Conservation (phyloP, 2,888 invertebrate genomes). For the Siphonodentalium dalli region DNA sequence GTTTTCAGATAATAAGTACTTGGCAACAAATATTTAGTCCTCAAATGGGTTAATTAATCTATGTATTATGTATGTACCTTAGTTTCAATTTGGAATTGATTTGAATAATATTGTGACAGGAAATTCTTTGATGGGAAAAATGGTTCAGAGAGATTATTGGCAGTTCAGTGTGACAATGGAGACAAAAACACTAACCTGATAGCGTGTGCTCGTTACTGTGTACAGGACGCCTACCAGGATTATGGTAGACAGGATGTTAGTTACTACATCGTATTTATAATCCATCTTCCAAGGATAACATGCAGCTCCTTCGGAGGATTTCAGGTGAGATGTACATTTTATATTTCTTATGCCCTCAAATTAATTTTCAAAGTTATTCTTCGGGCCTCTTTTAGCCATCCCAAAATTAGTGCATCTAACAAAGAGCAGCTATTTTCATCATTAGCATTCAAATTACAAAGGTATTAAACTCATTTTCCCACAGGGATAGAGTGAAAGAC, state of each 20-base stretch:
- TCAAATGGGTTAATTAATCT: background rate
- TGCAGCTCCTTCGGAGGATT: conserved; percentile 54
- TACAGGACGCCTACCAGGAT: conserved; percentile 43
- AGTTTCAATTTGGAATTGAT: background rate
- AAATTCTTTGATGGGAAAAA: conserved; percentile 25
- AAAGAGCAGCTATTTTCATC: too few species aligned
- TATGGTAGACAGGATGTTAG: conserved; percentile 17
- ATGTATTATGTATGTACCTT: background rate
- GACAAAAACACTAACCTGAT: conserved; percentile 50
- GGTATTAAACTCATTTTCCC: too few species aligned
- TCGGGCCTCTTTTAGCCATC: too few species aligned
- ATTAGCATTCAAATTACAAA: too few species aligned
- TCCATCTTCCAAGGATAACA: conserved; percentile 50
- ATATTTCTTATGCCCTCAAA: too few species aligned
- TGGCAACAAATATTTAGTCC: background rate
- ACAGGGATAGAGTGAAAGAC: too few species aligned
- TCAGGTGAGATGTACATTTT: conserved; percentile 35
- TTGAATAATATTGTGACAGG: too few species aligned
- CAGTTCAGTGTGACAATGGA: conserved; percentile 58
- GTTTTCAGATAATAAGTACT: background rate
- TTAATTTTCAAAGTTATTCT: too few species aligned
- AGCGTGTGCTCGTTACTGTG: conserved; percentile 54
- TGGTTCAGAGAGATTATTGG: conserved; percentile 35
- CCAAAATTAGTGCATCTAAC: too few species aligned
- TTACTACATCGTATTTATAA: conserved; percentile 46